Percentiles rank a stretch among this genome's conserved stretches.
These are phyloP conservation scores for Zapornia atra DNA, from an alignment of 2,113 vertebrate genomes.

Conservation along the genomic window DNA sequence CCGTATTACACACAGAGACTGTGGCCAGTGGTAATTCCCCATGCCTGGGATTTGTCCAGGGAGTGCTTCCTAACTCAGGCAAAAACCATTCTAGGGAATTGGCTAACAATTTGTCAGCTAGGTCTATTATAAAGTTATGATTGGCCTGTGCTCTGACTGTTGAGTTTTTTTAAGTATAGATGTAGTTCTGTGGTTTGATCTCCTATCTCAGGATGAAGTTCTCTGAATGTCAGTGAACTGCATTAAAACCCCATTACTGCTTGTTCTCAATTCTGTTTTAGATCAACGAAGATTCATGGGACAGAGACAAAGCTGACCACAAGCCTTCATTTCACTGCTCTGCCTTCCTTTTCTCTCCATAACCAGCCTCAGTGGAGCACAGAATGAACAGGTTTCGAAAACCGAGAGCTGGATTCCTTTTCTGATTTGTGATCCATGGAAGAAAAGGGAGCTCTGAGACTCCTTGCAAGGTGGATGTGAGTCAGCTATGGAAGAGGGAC, in stretches of 20 bases:
- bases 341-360: not conserved
- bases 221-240: not conserved
- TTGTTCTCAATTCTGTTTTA: not conserved
- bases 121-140: not conserved
- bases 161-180: not conserved
- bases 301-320: not conserved
- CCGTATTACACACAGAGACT: not conserved
- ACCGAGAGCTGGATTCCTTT: not conserved
- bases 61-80: not conserved
- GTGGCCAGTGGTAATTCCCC: not conserved
- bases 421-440: not conserved
- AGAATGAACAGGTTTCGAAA: not conserved
- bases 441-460: not conserved
- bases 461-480: not conserved
- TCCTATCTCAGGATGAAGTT: not conserved
- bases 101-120: not conserved
- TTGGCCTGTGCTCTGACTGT: not conserved
- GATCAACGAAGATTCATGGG: not conserved
- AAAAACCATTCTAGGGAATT: not conserved
- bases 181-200: not conserved
- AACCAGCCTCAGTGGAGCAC: not conserved
- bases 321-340: not conserved
- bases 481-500: accelerated
- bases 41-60: not conserved
- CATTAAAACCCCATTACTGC: not conserved